Evolutionary conservation across 2,888 invertebrate genomes (phyloP).

Genomic region (Tribolium freemani): DNA sequence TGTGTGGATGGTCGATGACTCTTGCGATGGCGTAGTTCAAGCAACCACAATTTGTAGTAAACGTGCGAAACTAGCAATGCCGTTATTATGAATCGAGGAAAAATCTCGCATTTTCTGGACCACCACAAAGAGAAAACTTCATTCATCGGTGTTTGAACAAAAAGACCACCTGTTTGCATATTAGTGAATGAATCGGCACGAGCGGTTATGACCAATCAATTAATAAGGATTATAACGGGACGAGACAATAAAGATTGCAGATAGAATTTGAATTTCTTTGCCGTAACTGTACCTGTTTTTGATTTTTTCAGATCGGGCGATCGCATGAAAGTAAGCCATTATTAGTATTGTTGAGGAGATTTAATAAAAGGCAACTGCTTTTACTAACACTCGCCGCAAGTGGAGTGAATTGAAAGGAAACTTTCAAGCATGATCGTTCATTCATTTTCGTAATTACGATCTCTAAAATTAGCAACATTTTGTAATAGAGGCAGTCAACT

Average conservation of each 20-base stretch:
- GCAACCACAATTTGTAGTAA: constrained; percentile 28
- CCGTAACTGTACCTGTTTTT: not conserved
- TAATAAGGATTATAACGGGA: not conserved
- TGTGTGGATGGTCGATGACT: constrained; percentile 38
- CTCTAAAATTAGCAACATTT: too few species aligned
- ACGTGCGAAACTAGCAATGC: constrained; percentile 25
- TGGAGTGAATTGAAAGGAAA: not conserved
- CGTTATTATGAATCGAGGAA: constrained; percentile 10
- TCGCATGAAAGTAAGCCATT: not conserved
- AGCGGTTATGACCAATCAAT: not conserved
- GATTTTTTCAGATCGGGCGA: not conserved
- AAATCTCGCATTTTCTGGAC: not conserved
- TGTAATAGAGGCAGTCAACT: too few species aligned
- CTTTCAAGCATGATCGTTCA: not conserved
- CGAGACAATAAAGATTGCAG: not conserved
- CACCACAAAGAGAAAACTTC: constrained; percentile 14
- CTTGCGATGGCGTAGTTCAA: constrained; percentile 6
- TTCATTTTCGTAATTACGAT: too few species aligned
- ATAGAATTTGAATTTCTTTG: not conserved
- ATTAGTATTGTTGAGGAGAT: not conserved
- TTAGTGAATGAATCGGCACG: constrained; percentile 3
- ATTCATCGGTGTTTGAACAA: constrained; percentile 10
- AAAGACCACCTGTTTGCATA: constrained; percentile 16
- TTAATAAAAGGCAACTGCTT: not conserved
- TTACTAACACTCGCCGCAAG: not conserved